Evolutionary conservation across 2,888 invertebrate species (phyloP).

Genomic region (Graphium colonna): DNA sequence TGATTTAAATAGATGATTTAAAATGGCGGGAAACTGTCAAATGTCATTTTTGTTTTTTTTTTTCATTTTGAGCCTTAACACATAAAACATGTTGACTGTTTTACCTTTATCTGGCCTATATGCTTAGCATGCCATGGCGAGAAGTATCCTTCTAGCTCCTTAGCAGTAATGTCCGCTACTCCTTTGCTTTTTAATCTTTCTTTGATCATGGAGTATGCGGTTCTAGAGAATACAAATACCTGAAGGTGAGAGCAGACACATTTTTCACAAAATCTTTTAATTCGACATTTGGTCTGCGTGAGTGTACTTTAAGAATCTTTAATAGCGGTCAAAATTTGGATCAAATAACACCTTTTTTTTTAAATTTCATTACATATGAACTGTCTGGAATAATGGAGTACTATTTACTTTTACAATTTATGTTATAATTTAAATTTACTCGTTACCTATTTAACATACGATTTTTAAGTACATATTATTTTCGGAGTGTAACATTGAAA

Average conservation of each 20-base stretch:
- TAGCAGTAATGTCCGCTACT: slow-evolving; percentile 85
- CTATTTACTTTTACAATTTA: too few species aligned
- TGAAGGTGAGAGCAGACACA: slow-evolving; percentile 79
- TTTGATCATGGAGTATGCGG: slow-evolving; percentile 90
- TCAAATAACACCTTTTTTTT: too few species aligned
- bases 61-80: not conserved
- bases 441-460: too few species aligned
- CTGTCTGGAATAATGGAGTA: too few species aligned
- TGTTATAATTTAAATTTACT: too few species aligned
- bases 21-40: slow-evolving; percentile 3
- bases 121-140: slow-evolving; percentile 93
- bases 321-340: slow-evolving; percentile 30
- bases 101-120: slow-evolving; percentile 86
- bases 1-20: not conserved
- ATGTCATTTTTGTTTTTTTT: not conserved
- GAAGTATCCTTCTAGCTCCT: slow-evolving; percentile 89
- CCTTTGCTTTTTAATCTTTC: slow-evolving; percentile 89
- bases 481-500: too few species aligned
- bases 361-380: too few species aligned
- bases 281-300: slow-evolving; percentile 25
- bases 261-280: slow-evolving; percentile 38
- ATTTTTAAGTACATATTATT: too few species aligned
- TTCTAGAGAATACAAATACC: slow-evolving; percentile 93
- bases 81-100: not conserved
- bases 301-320: slow-evolving; percentile 37